A percentile compares a stretch with the other conserved stretches of the same genome.
phyloP scores from a whole-genome alignment of 2,113 vertebrate genomes.

The Mustelus asterias region DNA sequence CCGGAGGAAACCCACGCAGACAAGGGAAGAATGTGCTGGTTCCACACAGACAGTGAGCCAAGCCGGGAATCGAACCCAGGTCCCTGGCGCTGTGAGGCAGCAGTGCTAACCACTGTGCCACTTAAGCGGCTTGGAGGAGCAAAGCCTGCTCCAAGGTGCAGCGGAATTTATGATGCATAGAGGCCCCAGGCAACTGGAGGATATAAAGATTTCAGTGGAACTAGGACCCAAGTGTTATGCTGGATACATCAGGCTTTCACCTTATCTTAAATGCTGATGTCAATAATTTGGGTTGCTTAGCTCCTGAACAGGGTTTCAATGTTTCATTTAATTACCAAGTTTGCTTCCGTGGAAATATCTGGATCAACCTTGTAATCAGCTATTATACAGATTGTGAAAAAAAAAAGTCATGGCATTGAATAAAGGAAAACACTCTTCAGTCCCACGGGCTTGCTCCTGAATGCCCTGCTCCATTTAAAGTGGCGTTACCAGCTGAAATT shows the following conservation, averaged over 20 bases:
- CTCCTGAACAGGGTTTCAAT: neutral
- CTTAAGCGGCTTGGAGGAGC: neutral
- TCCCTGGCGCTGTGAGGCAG: no score
- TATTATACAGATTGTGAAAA: neutral
- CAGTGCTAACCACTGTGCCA: no score
- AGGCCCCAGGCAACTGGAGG: neutral
- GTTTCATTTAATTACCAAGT: neutral
- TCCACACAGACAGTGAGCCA: no score
- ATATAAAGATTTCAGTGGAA: neutral
- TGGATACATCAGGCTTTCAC: neutral
- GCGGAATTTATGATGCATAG: neutral
- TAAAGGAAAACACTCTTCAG: neutral
- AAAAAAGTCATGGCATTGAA: neutral
- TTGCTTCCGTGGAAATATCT: neutral
- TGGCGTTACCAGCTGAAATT: neutral
- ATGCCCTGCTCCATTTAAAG: constrained; percentile 21
- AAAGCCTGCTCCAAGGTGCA: neutral
- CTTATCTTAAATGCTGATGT: neutral
- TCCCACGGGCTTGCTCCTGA: neutral
- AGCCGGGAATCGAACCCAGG: no score
- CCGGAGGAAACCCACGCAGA: no score
- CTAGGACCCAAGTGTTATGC: neutral
- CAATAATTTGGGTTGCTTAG: neutral
- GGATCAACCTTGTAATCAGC: neutral
- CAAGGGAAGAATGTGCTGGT: no score